Conservation (phyloP, 2,888 invertebrate genomes). For the Mythimna pallens region DNA sequence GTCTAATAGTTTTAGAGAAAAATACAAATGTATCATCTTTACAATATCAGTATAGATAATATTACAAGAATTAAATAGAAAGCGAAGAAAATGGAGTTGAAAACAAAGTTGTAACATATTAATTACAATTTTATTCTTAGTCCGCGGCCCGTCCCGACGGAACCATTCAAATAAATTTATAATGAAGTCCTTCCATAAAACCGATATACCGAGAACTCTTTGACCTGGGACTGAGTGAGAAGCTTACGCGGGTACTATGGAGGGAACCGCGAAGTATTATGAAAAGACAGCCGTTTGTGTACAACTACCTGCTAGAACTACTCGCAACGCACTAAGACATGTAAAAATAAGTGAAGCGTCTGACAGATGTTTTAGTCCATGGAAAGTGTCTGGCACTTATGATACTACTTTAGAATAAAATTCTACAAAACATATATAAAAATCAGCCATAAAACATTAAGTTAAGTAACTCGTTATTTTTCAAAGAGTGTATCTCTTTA, state of each 20-base stretch:
- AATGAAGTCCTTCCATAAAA: constrained; percentile 27
- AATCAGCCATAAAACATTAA: too few relatives aligned
- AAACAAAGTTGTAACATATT: constrained; percentile 38
- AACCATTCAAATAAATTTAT: constrained; percentile 43
- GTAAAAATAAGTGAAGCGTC: too few relatives aligned
- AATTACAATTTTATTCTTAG: constrained; percentile 34
- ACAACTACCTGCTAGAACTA: not conserved
- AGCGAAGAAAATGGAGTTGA: constrained; percentile 13
- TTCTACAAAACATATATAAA: too few relatives aligned
- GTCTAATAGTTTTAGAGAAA: not conserved
- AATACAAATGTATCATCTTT: not conserved
- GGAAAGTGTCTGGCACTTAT: too few relatives aligned
- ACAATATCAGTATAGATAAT: not conserved
- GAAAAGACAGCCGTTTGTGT: too few relatives aligned
- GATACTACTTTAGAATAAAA: too few relatives aligned
- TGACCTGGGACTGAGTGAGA: not conserved
- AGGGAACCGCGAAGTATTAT: not conserved
- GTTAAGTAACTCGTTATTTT: too few relatives aligned
- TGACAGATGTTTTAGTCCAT: too few relatives aligned
- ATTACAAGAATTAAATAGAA: constrained; percentile 1
- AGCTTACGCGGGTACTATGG: not conserved
- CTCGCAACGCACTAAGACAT: too few relatives aligned
- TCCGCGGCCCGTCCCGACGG: constrained; percentile 8
- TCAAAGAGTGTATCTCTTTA: too few relatives aligned
- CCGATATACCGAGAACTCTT: constrained; percentile 22